Percentiles rank a stretch among this genome's conserved stretches.
Conservation (phyloP, 2,797 vertebrate genomes). For the Chaunax sp. region DNA sequence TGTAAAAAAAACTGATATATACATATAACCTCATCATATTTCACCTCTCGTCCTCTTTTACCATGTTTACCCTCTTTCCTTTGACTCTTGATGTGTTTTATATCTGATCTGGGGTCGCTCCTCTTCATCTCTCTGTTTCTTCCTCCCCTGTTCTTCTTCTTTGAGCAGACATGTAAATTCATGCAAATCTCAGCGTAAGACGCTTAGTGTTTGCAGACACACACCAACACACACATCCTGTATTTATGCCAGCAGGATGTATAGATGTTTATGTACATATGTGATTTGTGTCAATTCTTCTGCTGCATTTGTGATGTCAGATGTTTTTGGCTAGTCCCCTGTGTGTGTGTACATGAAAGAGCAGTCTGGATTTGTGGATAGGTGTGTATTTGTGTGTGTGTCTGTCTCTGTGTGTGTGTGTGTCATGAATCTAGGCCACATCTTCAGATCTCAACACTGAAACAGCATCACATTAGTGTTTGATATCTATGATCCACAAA, state of each 20-base stretch:
- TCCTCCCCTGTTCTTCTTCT: neutral
- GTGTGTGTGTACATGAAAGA: constrained; percentile 1
- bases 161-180: constrained; percentile 50
- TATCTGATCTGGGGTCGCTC: constrained; percentile 1
- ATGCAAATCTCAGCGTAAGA: constrained; percentile 43
- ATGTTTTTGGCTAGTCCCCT: neutral
- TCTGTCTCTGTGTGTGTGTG: neutral
- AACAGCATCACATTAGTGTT: constrained; percentile 43
- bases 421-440: constrained; percentile 59
- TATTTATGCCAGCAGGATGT: neutral
- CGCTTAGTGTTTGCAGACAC: constrained; percentile 11
- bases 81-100: neutral
- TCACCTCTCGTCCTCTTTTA: neutral
- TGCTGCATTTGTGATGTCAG: neutral
- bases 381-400: neutral
- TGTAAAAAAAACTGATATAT: too few species aligned
- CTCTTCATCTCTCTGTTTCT: neutral
- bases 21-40: too few species aligned
- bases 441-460: constrained; percentile 50
- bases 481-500: constrained; percentile 34
- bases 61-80: neutral
- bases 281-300: neutral
- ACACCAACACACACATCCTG: neutral
- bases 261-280: neutral
- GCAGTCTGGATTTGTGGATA: neutral